A percentile compares a stretch with the other conserved stretches of the same genome.
These are phyloP conservation scores for Felis chaus DNA, from an alignment of 2,113 vertebrate species.

Conservation along the genomic window DNA sequence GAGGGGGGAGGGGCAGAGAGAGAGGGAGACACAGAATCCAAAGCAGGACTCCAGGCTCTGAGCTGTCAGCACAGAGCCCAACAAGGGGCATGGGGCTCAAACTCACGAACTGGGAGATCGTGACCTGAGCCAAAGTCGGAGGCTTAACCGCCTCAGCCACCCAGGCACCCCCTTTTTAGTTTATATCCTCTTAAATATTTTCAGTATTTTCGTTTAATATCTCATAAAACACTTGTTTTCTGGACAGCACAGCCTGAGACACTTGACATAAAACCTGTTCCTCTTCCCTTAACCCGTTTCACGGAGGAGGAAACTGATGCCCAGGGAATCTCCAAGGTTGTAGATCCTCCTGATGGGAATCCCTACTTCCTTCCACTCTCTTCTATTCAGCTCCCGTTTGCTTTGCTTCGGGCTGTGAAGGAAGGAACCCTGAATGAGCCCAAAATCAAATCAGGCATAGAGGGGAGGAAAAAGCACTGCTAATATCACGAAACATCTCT, in stretches of 20 bases:
- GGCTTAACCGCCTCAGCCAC: no score
- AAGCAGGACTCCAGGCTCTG: no score
- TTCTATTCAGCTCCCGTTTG: not conserved
- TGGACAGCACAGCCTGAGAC: not conserved
- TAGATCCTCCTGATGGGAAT: not conserved
- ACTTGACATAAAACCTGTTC: not conserved
- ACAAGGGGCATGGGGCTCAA: no score
- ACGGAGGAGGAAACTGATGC: not conserved
- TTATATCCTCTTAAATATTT: not conserved
- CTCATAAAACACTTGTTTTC: not conserved
- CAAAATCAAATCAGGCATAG: conserved; percentile 43
- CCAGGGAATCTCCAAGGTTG: not conserved
- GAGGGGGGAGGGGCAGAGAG: no score
- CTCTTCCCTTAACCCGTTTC: not conserved
- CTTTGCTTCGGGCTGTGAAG: conserved; percentile 37
- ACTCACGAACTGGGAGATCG: no score
- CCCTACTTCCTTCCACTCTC: not conserved
- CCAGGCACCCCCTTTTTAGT: not conserved
- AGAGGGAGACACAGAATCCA: no score
- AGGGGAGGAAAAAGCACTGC: not conserved
- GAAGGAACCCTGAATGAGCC: not conserved
- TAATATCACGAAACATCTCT: conserved; percentile 22
- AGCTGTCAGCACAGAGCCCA: no score
- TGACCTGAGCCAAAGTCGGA: no score
- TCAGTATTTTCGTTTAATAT: not conserved